phyloP scores from a whole-genome alignment of 2,113 vertebrate genomes.

The Halichoeres trimaculatus region DNA sequence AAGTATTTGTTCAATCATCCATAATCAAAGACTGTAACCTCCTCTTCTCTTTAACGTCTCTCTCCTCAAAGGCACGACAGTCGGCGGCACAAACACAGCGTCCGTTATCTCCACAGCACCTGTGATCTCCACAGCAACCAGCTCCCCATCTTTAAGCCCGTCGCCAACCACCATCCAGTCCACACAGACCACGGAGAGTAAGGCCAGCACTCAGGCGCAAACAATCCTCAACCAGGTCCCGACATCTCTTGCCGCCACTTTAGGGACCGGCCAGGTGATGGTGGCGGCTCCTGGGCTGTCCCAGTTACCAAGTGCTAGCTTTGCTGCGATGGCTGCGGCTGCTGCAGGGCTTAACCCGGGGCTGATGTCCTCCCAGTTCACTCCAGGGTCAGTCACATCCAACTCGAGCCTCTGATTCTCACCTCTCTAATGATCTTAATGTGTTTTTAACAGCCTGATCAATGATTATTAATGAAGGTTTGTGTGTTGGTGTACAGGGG shows the following conservation, averaged over 20 bases:
- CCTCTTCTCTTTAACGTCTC: neutral
- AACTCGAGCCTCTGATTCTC: too few relatives aligned
- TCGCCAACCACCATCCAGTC: slow-evolving; percentile 85
- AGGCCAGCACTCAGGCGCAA: slow-evolving; percentile 84
- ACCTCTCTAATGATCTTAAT: neutral
- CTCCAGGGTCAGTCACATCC: slow-evolving; percentile 88
- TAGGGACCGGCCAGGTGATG: slow-evolving; percentile 94
- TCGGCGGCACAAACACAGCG: slow-evolving; percentile 88
- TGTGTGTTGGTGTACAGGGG: slow-evolving; percentile 84
- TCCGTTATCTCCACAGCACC: slow-evolving; percentile 95
- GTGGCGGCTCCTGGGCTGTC: slow-evolving; percentile 90
- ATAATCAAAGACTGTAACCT: neutral
- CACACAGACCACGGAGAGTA: slow-evolving; percentile 74
- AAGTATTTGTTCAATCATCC: neutral
- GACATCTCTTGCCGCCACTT: slow-evolving; percentile 85
- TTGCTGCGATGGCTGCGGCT: slow-evolving; percentile 97
- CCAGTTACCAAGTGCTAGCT: slow-evolving; percentile 92
- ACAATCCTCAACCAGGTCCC: slow-evolving; percentile 87
- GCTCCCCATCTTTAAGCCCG: slow-evolving; percentile 91
- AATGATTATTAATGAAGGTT: neutral
- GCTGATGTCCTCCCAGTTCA: slow-evolving; percentile 96
- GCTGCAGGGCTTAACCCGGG: slow-evolving; percentile 95
- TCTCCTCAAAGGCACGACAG: slow-evolving; percentile 85
- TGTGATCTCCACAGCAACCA: slow-evolving; percentile 85
- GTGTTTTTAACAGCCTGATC: too few relatives aligned